Evolutionary conservation across 2,888 invertebrate species (phyloP).

Genomic region (Melanotus villosus): DNA sequence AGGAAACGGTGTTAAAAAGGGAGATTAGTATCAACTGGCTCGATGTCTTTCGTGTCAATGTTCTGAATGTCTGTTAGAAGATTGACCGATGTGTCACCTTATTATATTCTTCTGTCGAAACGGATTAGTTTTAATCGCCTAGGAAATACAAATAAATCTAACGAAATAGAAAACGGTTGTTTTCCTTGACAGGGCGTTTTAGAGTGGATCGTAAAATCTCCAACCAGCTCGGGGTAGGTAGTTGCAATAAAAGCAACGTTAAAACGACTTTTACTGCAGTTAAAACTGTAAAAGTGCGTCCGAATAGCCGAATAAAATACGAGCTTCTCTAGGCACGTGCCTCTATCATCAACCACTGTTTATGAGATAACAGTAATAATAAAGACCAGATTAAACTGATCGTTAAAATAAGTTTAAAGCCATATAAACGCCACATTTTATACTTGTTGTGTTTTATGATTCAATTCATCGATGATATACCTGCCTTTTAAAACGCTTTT

Average conservation of each 20-base stretch:
- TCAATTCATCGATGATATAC: slow-evolving; percentile 64
- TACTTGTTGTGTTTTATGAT: slow-evolving; percentile 66
- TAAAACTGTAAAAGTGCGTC: slow-evolving; percentile 69
- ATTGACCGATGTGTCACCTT: background rate
- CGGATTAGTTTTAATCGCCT: slow-evolving; percentile 21
- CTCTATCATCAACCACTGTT: slow-evolving; percentile 61
- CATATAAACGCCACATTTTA: slow-evolving; percentile 64
- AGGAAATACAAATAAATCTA: slow-evolving; percentile 40
- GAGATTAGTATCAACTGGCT: background rate
- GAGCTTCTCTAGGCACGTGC: slow-evolving; percentile 62
- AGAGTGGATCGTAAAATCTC: slow-evolving; percentile 53
- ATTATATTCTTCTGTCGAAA: slow-evolving; percentile 6
- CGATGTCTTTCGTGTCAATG: background rate
- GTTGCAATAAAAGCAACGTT: slow-evolving; percentile 69
- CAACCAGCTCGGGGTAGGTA: slow-evolving; percentile 62
- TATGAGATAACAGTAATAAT: slow-evolving; percentile 67
- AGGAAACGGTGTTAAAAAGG: background rate
- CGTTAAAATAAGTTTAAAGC: slow-evolving; percentile 67
- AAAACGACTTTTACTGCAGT: slow-evolving; percentile 69
- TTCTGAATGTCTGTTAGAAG: background rate
- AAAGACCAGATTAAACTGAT: slow-evolving; percentile 67
- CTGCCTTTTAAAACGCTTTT: slow-evolving; percentile 51
- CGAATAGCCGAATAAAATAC: slow-evolving; percentile 65
- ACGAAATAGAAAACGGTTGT: slow-evolving; percentile 43
- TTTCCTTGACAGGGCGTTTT: slow-evolving; percentile 44